Percentiles rank a stretch among this genome's conserved stretches.
These are phyloP conservation scores for Columba guinea DNA, from an alignment of 2,797 vertebrate genomes.

Conservation along the genomic window DNA sequence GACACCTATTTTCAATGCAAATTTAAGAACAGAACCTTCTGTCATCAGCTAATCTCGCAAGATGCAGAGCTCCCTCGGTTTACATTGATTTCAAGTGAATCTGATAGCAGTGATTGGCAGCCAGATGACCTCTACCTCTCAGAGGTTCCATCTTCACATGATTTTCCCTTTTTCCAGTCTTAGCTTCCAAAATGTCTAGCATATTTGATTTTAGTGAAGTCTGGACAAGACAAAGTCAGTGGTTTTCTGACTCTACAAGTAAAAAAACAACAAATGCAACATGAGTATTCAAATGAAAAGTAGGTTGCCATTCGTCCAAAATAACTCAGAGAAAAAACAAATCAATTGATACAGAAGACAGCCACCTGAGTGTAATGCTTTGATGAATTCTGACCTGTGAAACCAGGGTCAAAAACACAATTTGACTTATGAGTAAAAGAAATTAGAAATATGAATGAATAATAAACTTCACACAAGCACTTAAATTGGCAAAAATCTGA, in stretches of 20 bases:
- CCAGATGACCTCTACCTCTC: slow-evolving; percentile 33
- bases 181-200: neutral
- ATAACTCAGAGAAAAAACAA: neutral
- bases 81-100: slow-evolving; percentile 39
- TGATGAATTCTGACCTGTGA: slow-evolving; percentile 21
- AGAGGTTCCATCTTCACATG: neutral
- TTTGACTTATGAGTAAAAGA: neutral
- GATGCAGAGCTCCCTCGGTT: neutral
- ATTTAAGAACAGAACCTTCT: slow-evolving; percentile 60
- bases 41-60: slow-evolving; percentile 54
- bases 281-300: neutral
- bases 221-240: slow-evolving; percentile 1
- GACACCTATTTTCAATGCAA: slow-evolving; percentile 64
- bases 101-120: slow-evolving; percentile 20
- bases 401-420: slow-evolving; percentile 31
- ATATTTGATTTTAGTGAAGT: neutral
- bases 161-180: slow-evolving; percentile 11
- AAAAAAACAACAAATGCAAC: neutral
- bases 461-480: neutral
- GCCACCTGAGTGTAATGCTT: neutral
- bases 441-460: neutral
- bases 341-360: neutral
- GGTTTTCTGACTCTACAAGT: neutral
- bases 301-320: neutral
- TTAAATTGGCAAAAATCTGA: neutral